Evolutionary conservation across 35 echinoderm and acorn worm genomes (phyloP).

Genomic region (Ophiothrix spiculata): DNA sequence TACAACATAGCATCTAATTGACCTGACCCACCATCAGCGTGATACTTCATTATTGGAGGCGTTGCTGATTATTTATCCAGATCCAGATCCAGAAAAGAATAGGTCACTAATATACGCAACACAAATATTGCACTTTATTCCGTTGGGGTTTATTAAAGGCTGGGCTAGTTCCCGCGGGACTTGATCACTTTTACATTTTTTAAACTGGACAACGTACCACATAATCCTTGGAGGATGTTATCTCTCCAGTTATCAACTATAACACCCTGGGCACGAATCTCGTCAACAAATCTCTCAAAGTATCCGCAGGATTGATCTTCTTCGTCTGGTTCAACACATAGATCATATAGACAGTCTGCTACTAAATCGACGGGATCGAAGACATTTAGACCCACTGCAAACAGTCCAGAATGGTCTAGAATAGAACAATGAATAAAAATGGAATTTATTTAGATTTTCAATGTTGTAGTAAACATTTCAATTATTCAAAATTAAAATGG

Average conservation of each 20-base stretch:
- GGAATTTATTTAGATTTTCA: not conserved
- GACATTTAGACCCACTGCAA: not conserved
- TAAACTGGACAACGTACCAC: no score
- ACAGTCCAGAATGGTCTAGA: not conserved
- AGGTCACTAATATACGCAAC: no score
- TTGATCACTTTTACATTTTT: no score
- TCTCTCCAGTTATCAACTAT: not conserved
- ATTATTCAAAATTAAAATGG: not conserved
- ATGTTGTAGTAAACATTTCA: not conserved
- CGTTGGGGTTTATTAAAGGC: no score
- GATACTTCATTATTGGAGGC: no score
- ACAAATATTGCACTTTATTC: no score
- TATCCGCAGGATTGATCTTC: not conserved
- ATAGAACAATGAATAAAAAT: not conserved
- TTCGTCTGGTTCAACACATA: not conserved
- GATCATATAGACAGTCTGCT: not conserved
- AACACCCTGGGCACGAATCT: not conserved
- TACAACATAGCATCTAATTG: no score
- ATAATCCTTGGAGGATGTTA: not conserved
- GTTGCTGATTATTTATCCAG: no score
- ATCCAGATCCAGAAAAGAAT: no score
- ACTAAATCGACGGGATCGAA: not conserved
- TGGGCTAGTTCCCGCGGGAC: no score
- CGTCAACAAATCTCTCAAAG: not conserved
- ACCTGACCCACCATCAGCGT: no score